Conservation (phyloP, 1,140 invertebrate genomes). For the Thaumetopoea pityocampa region DNA sequence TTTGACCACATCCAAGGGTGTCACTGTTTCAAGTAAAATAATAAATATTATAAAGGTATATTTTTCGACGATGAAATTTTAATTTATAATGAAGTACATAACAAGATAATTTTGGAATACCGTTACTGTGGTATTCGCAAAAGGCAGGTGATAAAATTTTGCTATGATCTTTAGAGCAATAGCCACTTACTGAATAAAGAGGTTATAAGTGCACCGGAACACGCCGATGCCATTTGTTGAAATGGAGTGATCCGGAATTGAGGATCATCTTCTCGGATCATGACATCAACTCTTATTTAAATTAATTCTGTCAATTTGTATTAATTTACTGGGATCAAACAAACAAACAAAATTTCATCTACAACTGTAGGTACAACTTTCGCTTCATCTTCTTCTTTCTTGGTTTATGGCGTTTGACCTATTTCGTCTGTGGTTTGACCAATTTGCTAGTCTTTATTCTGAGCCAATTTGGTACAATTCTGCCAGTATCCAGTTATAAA, state of each 20-base stretch:
- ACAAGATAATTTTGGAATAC: neutral
- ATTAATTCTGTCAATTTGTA: conserved; percentile 4
- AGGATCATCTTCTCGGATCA: conserved; percentile 81
- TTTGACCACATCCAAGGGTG: conserved; percentile 98
- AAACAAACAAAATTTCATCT: conserved; percentile 4
- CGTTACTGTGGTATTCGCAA: too few relatives aligned
- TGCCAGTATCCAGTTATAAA: too few relatives aligned
- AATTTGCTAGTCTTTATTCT: too few relatives aligned
- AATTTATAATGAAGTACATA: too few relatives aligned
- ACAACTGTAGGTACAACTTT: conserved; percentile 2
- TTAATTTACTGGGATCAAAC: too few relatives aligned
- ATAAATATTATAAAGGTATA: conserved; percentile 14
- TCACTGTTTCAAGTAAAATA: conserved; percentile 83
- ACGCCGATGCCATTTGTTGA: conserved; percentile 94
- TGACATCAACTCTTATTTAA: conserved; percentile 23
- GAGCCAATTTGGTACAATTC: too few relatives aligned
- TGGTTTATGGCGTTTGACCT: too few relatives aligned
- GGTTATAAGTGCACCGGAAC: conserved; percentile 91
- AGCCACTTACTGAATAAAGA: conserved; percentile 87
- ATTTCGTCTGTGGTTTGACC: too few relatives aligned
- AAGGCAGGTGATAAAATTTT: too few relatives aligned
- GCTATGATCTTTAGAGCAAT: conserved; percentile 22
- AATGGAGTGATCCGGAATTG: conserved; percentile 86
- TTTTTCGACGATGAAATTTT: neutral
- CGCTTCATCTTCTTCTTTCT: too few relatives aligned